Conservation (phyloP, 2,797 vertebrate species). For the Sebastes oblongus region DNA sequence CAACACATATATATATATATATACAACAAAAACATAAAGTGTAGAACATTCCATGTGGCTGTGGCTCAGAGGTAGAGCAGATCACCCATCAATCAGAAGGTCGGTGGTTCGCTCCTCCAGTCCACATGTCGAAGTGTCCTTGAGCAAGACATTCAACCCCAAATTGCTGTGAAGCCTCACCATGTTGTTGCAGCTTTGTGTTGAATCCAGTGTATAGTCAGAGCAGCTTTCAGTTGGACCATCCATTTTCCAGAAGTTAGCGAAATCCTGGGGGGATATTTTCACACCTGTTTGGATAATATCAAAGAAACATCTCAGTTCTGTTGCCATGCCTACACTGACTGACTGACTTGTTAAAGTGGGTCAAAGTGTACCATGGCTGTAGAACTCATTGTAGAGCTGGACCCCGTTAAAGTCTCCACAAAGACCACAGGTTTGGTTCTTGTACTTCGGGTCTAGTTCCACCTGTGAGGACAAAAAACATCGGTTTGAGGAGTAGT, state of each 20-base stretch:
- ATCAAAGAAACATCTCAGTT: neutral
- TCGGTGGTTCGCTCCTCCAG: too few species aligned
- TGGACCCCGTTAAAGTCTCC: constrained; percentile 87
- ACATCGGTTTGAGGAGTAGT: neutral
- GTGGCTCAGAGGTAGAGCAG: too few species aligned
- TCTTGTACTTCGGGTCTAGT: constrained; percentile 83
- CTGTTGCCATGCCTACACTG: neutral
- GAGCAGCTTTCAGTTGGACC: constrained; percentile 87
- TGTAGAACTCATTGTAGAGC: constrained; percentile 81
- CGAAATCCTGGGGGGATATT: constrained; percentile 80
- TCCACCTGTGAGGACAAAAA: constrained; percentile 81
- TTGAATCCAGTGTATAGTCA: constrained; percentile 58
- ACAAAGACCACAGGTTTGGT: constrained; percentile 89
- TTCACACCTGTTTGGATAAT: constrained; percentile 66
- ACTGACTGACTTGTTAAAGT: neutral
- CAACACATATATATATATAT: neutral
- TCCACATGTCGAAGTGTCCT: too few species aligned
- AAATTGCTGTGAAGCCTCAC: constrained; percentile 35
- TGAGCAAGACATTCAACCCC: too few species aligned
- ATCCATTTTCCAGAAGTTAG: constrained; percentile 86
- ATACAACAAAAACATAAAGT: neutral
- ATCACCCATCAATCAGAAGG: too few species aligned
- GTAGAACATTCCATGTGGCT: neutral
- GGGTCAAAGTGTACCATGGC: constrained; percentile 74
- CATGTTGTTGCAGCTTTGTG: constrained; percentile 66